phyloP scores from a whole-genome alignment of 2,797 vertebrate genomes.

The Spondyliosoma cantharus region DNA sequence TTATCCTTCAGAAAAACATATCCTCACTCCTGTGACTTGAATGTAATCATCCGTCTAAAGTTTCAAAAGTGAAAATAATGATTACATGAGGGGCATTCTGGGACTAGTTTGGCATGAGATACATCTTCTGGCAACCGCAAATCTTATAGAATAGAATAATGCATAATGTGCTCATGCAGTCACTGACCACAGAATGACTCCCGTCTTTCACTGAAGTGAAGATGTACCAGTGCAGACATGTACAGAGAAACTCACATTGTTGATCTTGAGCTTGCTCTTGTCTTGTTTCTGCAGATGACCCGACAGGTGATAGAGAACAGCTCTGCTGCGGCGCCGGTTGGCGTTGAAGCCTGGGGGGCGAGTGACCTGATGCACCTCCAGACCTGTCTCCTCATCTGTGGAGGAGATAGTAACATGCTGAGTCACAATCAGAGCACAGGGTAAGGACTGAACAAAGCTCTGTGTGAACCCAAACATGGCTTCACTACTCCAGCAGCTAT shows the following conservation, averaged over 20 bases:
- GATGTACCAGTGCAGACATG: no score
- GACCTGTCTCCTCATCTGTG: constrained; percentile 85
- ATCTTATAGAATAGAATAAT: not conserved
- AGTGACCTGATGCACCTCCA: constrained; percentile 86
- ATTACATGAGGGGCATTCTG: not conserved
- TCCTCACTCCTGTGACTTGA: constrained; percentile 12
- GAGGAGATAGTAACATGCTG: constrained; percentile 25
- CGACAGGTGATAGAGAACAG: constrained; percentile 88
- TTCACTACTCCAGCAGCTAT: not conserved
- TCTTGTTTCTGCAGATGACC: constrained; percentile 90
- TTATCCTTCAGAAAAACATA: not conserved
- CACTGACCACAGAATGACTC: not conserved
- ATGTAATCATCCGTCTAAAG: not conserved
- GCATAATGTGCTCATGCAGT: not conserved
- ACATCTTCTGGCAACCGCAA: constrained; percentile 10
- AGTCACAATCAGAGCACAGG: not conserved
- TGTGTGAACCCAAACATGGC: not conserved
- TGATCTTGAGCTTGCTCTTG: constrained; percentile 89
- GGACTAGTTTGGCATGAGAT: not conserved
- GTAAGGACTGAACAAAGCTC: not conserved
- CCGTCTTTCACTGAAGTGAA: not conserved
- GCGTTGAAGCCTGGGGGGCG: constrained; percentile 85
- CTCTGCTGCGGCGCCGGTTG: constrained; percentile 87
- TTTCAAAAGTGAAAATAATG: constrained; percentile 23
- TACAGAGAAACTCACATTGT: constrained; percentile 81